phyloP scores from a whole-genome alignment of 2,113 vertebrate genomes.

The Corydoras maculifer region DNA sequence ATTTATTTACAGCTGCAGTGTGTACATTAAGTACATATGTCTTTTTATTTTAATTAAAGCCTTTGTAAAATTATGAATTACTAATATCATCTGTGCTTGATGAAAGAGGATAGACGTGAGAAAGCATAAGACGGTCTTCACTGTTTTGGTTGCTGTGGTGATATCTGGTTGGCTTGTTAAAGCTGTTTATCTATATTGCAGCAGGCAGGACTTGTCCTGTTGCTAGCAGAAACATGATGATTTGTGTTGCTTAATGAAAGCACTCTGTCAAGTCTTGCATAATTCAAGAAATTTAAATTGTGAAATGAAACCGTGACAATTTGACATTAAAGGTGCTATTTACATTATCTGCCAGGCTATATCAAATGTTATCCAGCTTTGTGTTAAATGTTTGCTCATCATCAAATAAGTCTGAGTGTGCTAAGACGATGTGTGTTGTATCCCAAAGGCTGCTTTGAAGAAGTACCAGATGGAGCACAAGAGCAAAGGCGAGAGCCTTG shows the following conservation, averaged over 20 bases:
- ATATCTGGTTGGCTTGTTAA: not conserved
- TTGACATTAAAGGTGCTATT: not conserved
- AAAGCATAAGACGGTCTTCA: not conserved
- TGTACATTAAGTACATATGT: too few species aligned
- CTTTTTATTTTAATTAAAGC: too few species aligned
- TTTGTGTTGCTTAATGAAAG: too few species aligned
- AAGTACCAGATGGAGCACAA: slow-evolving; percentile 96
- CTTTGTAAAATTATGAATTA: too few species aligned
- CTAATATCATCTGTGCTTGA: too few species aligned
- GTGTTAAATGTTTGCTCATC: not conserved
- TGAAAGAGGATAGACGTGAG: not conserved
- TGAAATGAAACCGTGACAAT: too few species aligned
- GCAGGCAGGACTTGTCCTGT: not conserved
- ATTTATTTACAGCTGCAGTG: too few species aligned
- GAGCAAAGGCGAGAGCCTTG: slow-evolving; percentile 86
- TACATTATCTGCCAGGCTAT: too few species aligned
- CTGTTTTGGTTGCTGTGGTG: not conserved
- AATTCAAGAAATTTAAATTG: too few species aligned
- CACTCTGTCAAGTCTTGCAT: too few species aligned
- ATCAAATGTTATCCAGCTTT: too few species aligned
- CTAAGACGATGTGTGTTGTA: slow-evolving; percentile 22
- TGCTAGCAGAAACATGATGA: not conserved
- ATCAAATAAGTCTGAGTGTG: slow-evolving; percentile 9
- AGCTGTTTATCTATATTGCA: not conserved
- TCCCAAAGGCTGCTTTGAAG: slow-evolving; percentile 85